Evolutionary conservation across 2,797 vertebrate genomes (phyloP).

Genomic region (Malacoraja senta): DNA sequence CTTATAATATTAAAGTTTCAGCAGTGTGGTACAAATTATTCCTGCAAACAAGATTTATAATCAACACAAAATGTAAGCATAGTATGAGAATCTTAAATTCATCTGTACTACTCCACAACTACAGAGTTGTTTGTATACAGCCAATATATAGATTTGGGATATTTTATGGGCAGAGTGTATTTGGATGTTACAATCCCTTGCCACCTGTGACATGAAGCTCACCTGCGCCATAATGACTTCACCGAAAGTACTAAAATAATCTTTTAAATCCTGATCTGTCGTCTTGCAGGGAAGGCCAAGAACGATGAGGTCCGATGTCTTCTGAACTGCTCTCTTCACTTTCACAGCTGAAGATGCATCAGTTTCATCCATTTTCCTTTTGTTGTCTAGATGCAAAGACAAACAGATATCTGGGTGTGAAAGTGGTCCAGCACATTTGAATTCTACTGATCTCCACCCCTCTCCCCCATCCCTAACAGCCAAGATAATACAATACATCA

Average conservation of each 20-base stretch:
- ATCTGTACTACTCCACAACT: neutral
- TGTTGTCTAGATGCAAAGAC: conserved; percentile 72
- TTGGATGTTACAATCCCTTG: neutral
- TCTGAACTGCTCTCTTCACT: conserved; percentile 91
- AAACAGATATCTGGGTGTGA: neutral
- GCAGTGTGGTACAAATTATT: neutral
- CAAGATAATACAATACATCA: neutral
- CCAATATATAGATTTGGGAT: neutral
- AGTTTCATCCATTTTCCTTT: conserved; percentile 98
- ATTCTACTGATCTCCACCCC: neutral
- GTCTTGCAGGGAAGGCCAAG: conserved; percentile 96
- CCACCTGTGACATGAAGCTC: conserved; percentile 40
- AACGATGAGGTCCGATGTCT: conserved; percentile 94
- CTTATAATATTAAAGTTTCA: neutral
- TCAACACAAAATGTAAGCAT: too few species aligned
- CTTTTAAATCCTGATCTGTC: conserved; percentile 91
- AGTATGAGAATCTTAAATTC: neutral
- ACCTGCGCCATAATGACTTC: conserved; percentile 99
- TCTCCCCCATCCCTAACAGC: neutral
- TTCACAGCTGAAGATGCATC: conserved; percentile 93
- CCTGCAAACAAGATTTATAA: too few species aligned
- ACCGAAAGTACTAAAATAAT: conserved; percentile 91
- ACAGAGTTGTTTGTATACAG: neutral
- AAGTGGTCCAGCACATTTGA: neutral
- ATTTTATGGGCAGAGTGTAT: neutral